phyloP scores from a whole-genome alignment of 1,140 invertebrate species.

The Battus philenor region DNA sequence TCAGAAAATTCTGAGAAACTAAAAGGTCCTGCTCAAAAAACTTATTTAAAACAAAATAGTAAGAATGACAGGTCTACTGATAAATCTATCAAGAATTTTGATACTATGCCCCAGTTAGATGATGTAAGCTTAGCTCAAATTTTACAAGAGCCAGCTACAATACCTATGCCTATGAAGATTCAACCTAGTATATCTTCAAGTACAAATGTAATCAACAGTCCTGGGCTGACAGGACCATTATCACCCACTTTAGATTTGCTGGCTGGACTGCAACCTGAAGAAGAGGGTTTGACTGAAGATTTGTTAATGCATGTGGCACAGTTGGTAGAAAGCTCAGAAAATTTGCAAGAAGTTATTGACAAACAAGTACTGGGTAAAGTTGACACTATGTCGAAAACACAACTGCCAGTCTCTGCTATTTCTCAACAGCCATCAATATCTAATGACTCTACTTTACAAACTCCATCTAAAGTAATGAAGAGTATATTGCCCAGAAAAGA shows the following conservation, averaged over 20 bases:
- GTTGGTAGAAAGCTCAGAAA: conserved; percentile 80
- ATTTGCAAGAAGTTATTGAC: conserved; percentile 81
- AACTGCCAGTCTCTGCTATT: conserved; percentile 24
- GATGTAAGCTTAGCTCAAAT: conserved; percentile 69
- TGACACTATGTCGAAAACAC: conserved; percentile 43
- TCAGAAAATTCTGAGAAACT: conserved; percentile 36
- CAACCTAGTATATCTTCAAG: conserved; percentile 65
- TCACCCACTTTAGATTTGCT: conserved; percentile 70
- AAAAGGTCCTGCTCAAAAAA: conserved; percentile 44
- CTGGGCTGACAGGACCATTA: conserved; percentile 57
- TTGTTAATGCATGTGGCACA: conserved; percentile 82
- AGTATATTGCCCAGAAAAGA: conserved; percentile 61
- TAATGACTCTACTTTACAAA: conserved; percentile 21
- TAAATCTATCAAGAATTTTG: conserved; percentile 48
- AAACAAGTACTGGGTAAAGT: conserved; percentile 78
- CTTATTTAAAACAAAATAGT: conserved; percentile 45
- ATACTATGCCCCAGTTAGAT: conserved; percentile 66
- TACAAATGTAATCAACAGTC: conserved; percentile 63
- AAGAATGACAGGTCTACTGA: conserved; percentile 32
- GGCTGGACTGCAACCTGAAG: conserved; percentile 68
- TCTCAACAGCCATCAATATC: conserved; percentile 19
- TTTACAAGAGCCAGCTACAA: conserved; percentile 52
- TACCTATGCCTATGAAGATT: conserved; percentile 43
- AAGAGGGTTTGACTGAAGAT: conserved; percentile 80
- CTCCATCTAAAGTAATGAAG: conserved; percentile 39